Evolutionary conservation across 2,888 invertebrate species (phyloP).

Genomic region (Pterostichus madidus): DNA sequence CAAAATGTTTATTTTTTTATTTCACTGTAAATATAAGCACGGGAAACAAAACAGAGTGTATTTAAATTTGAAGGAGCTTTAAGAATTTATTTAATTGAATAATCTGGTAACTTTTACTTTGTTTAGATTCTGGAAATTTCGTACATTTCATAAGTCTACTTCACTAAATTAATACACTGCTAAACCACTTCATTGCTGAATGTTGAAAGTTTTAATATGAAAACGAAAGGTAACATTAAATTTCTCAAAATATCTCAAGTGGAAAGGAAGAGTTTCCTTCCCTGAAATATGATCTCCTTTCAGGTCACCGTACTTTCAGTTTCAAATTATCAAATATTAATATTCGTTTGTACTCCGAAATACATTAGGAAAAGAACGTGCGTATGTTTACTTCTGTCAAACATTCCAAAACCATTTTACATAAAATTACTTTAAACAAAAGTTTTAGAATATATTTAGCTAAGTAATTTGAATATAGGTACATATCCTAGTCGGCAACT

Average conservation of each 20-base stretch:
- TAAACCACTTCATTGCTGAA: conserved; percentile 38
- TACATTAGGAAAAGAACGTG: too few species aligned
- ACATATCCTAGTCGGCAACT: too few species aligned
- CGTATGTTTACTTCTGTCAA: too few species aligned
- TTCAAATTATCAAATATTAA: too few species aligned
- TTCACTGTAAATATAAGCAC: background rate
- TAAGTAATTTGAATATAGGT: too few species aligned
- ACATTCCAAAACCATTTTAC: too few species aligned
- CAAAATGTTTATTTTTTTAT: background rate
- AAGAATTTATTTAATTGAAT: conserved; percentile 13
- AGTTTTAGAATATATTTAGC: too few species aligned
- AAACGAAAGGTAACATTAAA: conserved; percentile 7
- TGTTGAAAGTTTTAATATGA: conserved; percentile 35
- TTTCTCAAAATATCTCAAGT: conserved; percentile 10
- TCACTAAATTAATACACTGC: conserved; percentile 28
- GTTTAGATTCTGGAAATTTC: conserved; percentile 16
- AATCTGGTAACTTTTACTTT: background rate
- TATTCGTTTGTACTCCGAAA: too few species aligned
- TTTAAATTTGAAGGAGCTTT: background rate
- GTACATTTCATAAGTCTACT: conserved; percentile 15
- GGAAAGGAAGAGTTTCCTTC: conserved; percentile 21
- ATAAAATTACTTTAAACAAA: too few species aligned
- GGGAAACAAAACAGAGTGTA: background rate
- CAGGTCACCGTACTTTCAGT: background rate
- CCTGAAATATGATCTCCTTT: conserved; percentile 7